Conservation (phyloP, 2,797 vertebrate species). For the Fundulus diaphanus region DNA sequence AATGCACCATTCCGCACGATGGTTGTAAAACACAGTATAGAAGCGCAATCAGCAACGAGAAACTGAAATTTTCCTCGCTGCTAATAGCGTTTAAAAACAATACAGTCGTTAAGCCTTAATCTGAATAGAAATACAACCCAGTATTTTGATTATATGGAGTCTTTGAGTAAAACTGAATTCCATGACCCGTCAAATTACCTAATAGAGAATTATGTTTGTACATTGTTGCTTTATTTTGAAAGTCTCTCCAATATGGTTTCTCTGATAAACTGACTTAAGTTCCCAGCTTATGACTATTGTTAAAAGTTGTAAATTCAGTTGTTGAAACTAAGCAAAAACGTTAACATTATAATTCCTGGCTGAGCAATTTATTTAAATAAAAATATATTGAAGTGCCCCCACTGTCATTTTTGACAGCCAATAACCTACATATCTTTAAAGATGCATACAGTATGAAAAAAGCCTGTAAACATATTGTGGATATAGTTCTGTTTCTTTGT, state of each 20-base stretch:
- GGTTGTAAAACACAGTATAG: background rate
- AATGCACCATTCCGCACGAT: background rate
- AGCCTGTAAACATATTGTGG: background rate
- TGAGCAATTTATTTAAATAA: background rate
- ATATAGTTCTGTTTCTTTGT: background rate
- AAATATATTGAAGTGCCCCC: background rate
- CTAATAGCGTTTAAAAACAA: background rate
- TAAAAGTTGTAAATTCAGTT: background rate
- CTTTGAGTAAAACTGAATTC: background rate
- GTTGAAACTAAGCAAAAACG: background rate
- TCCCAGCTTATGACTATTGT: background rate
- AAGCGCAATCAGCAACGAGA: background rate
- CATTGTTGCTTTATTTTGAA: constrained; percentile 4
- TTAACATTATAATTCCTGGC: background rate
- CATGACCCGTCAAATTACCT: background rate
- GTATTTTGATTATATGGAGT: background rate
- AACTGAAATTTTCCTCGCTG: background rate
- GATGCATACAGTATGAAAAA: background rate
- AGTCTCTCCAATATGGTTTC: background rate
- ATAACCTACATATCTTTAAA: background rate
- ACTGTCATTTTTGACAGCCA: background rate
- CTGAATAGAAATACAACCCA: background rate
- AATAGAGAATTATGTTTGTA: background rate
- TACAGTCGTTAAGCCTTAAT: background rate
- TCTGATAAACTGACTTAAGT: background rate